Evolutionary conservation across 1,140 invertebrate genomes (phyloP).

Genomic region (Ylistrum balloti): DNA sequence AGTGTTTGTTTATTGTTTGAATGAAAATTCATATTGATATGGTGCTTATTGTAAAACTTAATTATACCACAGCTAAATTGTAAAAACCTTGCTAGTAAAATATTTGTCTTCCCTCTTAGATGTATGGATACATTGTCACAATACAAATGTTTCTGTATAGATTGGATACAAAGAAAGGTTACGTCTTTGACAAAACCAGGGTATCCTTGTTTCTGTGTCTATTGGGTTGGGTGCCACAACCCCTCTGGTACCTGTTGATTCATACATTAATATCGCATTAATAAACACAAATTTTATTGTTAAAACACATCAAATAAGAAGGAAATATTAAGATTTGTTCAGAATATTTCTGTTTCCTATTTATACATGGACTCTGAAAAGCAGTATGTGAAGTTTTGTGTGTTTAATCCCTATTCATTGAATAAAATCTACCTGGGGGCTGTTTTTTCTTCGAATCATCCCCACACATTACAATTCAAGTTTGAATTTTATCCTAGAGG

Average conservation of each 20-base stretch:
- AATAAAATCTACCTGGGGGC: background rate
- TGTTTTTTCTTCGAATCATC: conserved; percentile 26
- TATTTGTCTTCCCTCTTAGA: too few relatives aligned
- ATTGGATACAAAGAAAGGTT: too few relatives aligned
- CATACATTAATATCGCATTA: background rate
- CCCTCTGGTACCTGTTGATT: background rate
- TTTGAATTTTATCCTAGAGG: background rate
- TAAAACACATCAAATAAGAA: background rate
- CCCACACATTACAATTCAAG: background rate
- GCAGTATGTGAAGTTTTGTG: background rate
- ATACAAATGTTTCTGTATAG: too few relatives aligned
- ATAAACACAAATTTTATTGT: background rate
- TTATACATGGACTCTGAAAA: background rate
- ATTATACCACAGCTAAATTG: too few relatives aligned
- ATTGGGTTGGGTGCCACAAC: background rate
- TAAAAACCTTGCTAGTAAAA: too few relatives aligned
- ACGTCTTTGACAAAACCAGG: too few relatives aligned
- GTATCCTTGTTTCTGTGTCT: too few relatives aligned
- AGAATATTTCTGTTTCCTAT: background rate
- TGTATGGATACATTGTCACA: too few relatives aligned
- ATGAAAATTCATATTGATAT: too few relatives aligned
- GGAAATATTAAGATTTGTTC: conserved; percentile 4
- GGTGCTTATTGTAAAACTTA: too few relatives aligned
- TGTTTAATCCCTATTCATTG: background rate
- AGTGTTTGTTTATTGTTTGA: too few relatives aligned